These are phyloP conservation scores for Chouioia cunea DNA, from an alignment of 2,888 invertebrate species.

Conservation along the genomic window DNA sequence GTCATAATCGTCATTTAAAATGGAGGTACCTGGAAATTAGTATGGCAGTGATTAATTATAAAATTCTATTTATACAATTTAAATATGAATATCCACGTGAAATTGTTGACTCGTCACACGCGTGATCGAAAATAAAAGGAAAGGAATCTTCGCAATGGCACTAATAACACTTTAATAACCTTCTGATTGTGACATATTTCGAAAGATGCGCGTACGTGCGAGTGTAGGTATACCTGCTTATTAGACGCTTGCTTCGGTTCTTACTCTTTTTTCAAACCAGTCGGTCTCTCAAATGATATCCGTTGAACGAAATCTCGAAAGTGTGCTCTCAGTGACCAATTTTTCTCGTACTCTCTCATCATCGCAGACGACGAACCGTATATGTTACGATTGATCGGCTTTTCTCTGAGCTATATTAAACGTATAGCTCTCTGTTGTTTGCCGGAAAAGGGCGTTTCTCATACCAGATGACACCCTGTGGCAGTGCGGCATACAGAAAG, in stretches of 20 bases:
- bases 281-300: constrained; percentile 26
- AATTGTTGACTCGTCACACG: neutral
- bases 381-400: constrained; percentile 1
- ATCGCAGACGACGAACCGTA: neutral
- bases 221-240: constrained; percentile 36
- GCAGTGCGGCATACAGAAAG: constrained; percentile 9
- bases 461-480: constrained; percentile 42
- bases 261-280: constrained; percentile 2
- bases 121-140: constrained; percentile 6
- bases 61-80: too few relatives aligned
- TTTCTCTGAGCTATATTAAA: constrained; percentile 10
- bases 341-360: constrained; percentile 1
- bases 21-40: too few relatives aligned
- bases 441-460: constrained; percentile 43
- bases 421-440: constrained; percentile 4
- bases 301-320: constrained; percentile 26
- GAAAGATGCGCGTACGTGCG: constrained; percentile 9
- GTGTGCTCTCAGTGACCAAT: neutral
- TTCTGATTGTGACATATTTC: constrained; percentile 30
- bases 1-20: too few relatives aligned
- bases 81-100: too few relatives aligned
- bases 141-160: constrained; percentile 14
- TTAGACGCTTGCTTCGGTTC: constrained; percentile 35
- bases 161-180: constrained; percentile 46
- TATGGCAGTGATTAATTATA: too few relatives aligned